Base-by-base conservation (phyloP, 2,888 invertebrate species). In the Eutolmus rufibarbis region DNA sequence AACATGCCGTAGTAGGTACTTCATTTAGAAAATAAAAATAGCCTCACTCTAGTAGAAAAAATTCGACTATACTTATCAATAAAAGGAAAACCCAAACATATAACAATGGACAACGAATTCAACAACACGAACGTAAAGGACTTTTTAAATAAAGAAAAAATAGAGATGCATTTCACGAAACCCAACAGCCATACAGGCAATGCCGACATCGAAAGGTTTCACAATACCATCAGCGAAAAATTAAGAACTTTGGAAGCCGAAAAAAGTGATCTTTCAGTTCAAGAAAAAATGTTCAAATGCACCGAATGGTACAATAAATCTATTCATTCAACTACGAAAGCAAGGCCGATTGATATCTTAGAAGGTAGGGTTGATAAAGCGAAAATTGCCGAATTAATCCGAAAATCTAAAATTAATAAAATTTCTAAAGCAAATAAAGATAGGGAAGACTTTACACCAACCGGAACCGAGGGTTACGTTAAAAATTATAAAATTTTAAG, bases 241-340 rank as follows among this genome's bases (percentile, higher is more conserved):
- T 28, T 88, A 23, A 37, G 82, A 19, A 57, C 34, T 1, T 74
- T 88, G 9, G 85, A 81, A 87, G 8, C 46, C 8, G 85, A 87
- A 43, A 9, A 86, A 12, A 34, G 31, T 7, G 37, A 57, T 14
- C 66, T 82, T 5, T 85, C 79, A 7, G 46, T 87, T 12, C 88
- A 88, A 31, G 86, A 88, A 88, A 86, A 56, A 37, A 81, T 88
- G 16, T 88, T 86, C 34, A 77, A 79, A 16, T 78, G 74, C 12
- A 51, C 84, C 19, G 77, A 87, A 40, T 88, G 88, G 88, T 88
- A 88, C 74, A 87, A 88, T 56, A 88, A 86, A 40, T 87, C 87
- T 14, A 14, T 77, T 9, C 87, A 87, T 43, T 86, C 87, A 14
- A 87, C 82, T 40, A 89, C 86, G 8, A 86, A 77, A 87, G 77